Evolutionary conservation across 2,113 vertebrate species (phyloP), one percentile per base, ranked within the genome.

Genomic region (Pollachius pollachius): DNA sequence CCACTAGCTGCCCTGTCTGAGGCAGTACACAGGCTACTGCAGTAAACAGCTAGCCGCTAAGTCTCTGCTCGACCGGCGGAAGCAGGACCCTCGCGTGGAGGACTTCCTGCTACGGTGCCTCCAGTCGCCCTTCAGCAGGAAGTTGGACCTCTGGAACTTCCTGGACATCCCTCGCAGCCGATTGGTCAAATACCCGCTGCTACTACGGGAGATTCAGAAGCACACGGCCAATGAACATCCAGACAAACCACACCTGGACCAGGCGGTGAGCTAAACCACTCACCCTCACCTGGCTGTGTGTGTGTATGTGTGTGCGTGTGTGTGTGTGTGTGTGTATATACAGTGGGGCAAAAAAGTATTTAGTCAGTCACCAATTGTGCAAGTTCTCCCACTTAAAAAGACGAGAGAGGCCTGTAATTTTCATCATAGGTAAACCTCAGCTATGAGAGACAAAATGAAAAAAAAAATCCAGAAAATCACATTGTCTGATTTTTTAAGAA

Each of bases 101-200:
- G 97, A 99, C 87, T 99, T 99, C 87, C 93, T 99, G 56, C 97
- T 98, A 85, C 94, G 97, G 27, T 99, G 97, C 75, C 92, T 98
- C 0, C 97, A 98, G 84, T 99, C 97, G 1, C 97, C 97, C 7
- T 99, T 99, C 91, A 99, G 97, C 91, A 93, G 97, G 75, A 99
- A 99, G 85, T 81, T 99, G 21, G 97, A 99, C 86, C 95, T 99
- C 0, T 99, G 97, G 97, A 99, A 96, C 89, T 99, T 99, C 90
- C 85, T 99, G 61, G 97, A 99, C 84, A 96, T 99, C 68, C 97
- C 97, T 1, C 94, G 97, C 5, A 97, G 96, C 52, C 94, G 97
- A 12, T 90, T 99, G 19, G 95, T 99, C 74, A 99, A 99, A 71
- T 99, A 99, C 74, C 97, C 97, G 0, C 92, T 99, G 78, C 92